Evolutionary conservation across 2,888 invertebrate genomes (phyloP), one percentile per base, ranked within the genome.

Genomic region (Alsophila aescularia): DNA sequence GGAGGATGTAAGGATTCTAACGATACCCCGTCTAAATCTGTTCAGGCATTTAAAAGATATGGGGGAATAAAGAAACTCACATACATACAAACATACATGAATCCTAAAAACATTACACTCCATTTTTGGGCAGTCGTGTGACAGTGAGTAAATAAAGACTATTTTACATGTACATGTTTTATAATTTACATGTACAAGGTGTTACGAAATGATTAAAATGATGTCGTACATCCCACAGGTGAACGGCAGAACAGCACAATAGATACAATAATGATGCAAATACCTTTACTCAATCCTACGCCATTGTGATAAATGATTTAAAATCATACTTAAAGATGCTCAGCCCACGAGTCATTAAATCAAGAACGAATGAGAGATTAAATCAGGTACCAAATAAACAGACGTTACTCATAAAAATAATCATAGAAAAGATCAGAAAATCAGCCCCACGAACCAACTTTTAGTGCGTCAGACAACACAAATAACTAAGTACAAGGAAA

Each of bases 211-310:
- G 15, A 43, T 39, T 34, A 31, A 48, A 54, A n/a, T 21, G 12
- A 27, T 43, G 34, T 44, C 18, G 32, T 39, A 34, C 63, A 66
- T 64, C 69, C 64, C 64, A 67, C 64, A 58, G 50, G 56, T 58
- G 56, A 59, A 56, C 44, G 62, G 21, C 29, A 42, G n/a, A 37
- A 40, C 55, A 34, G 44, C 16, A 54, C 47, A 56, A 49, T 31
- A 34, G 35, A 31, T 27, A 50, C 27, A 54, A 15, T 60, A 61
- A 52, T 54, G 45, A 58, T 57, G 58, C 51, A 43, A 55, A 55
- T 50, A 55, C 35, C 35, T 54, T 51, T 45, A 51, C 44, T 44
- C 31, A 59, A 61, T 59, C 61, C 64, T 60, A 62, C 64, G 56
- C 53, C 1, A 36, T 34, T 27, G 44, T 62, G 50, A 59, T 62